Conservation (phyloP, 2,888 invertebrate species). For the Cheilosia pagana region DNA sequence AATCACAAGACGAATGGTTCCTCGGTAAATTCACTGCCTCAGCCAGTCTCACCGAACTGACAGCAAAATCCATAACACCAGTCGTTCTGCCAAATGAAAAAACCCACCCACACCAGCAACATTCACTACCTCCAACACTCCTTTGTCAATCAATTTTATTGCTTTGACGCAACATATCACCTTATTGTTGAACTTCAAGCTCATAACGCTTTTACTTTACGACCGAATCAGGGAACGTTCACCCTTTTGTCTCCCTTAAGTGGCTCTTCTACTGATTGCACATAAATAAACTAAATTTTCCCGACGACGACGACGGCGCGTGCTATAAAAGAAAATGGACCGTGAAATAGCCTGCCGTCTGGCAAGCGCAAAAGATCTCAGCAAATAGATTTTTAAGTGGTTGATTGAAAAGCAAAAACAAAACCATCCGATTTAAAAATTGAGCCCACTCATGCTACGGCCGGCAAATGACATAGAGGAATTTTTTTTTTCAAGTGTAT, state of each 20-base stretch:
- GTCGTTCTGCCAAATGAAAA: no score
- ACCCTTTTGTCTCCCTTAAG: slow-evolving; percentile 1
- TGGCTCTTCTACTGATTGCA: slow-evolving; percentile 2
- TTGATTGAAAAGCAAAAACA: not conserved
- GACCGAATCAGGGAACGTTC: slow-evolving; percentile 3
- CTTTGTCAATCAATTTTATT: slow-evolving; percentile 15
- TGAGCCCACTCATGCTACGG: slow-evolving; percentile 11
- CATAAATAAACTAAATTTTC: slow-evolving; percentile 4
- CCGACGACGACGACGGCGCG: not conserved
- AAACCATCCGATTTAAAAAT: slow-evolving; percentile 45
- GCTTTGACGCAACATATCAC: slow-evolving; percentile 20
- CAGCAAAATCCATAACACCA: no score
- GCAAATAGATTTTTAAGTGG: slow-evolving; percentile 6
- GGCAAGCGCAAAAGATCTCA: slow-evolving; percentile 21
- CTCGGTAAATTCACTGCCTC: no score
- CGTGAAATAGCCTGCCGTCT: slow-evolving; percentile 35
- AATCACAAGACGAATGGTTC: no score
- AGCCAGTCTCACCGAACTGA: no score
- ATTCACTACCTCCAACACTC: not conserved
- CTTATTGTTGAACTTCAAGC: slow-evolving; percentile 13
- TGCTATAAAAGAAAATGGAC: slow-evolving; percentile 29
- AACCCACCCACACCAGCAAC: no score
- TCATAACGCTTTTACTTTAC: slow-evolving; percentile 23
- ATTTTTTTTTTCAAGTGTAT: not conserved
- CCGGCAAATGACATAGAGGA: slow-evolving; percentile 11